Evolutionary conservation across 2,797 vertebrate genomes (phyloP).

Genomic region (Synanceia verrucosa): DNA sequence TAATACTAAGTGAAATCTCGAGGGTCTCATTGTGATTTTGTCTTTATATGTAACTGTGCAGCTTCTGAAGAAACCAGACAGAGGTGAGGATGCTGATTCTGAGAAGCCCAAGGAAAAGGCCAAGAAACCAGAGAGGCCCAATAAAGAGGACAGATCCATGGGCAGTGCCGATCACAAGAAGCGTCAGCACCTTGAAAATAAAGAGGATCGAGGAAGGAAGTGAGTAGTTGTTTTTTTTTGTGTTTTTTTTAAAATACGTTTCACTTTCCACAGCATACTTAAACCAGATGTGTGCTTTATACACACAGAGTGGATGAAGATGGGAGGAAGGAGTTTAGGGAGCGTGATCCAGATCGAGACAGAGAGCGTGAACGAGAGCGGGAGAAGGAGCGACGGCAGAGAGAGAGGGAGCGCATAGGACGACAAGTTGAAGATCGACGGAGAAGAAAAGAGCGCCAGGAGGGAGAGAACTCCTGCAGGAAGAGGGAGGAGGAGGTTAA

Average conservation of each 20-base stretch:
- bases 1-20: background rate
- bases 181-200: conserved; percentile 87
- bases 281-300: conserved; percentile 1
- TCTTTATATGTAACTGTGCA: conserved; percentile 73
- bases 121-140: conserved; percentile 90
- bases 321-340: conserved; percentile 89
- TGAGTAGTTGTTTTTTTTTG: conserved; percentile 56
- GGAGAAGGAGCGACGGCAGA: conserved; percentile 87
- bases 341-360: conserved; percentile 89
- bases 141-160: conserved; percentile 88
- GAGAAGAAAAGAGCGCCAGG: conserved; percentile 90
- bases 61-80: conserved; percentile 96
- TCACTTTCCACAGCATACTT: background rate
- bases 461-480: conserved; percentile 89
- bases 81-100: conserved; percentile 87
- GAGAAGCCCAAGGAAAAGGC: conserved; percentile 92
- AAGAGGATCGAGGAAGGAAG: conserved; percentile 93
- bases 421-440: conserved; percentile 94
- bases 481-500: conserved; percentile 91
- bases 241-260: background rate
- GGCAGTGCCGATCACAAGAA: conserved; percentile 82
- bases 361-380: conserved; percentile 88
- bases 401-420: conserved; percentile 88
- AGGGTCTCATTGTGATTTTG: background rate
- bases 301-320: conserved; percentile 88